These are phyloP conservation scores for Pantherophis vulpinus DNA, from an alignment of 2,797 vertebrate genomes.

Conservation along the genomic window DNA sequence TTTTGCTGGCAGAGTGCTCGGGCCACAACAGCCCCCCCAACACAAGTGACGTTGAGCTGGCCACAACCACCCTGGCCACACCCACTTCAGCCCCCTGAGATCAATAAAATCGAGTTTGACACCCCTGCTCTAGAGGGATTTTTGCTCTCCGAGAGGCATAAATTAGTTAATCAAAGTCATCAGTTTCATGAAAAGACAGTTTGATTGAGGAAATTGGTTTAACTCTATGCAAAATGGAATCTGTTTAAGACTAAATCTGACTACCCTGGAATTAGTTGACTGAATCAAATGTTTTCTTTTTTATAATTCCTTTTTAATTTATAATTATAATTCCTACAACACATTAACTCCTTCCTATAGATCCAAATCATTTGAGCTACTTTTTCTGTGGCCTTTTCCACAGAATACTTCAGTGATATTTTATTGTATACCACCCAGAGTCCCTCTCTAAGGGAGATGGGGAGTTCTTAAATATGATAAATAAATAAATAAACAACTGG, in stretches of 20 bases:
- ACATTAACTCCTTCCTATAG: neutral
- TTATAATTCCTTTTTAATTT: neutral
- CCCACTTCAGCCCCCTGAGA: too few relatives aligned
- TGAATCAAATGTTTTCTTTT: neutral
- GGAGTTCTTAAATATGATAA: too few relatives aligned
- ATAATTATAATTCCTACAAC: neutral
- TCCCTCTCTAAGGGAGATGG: too few relatives aligned
- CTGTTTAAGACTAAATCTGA: neutral
- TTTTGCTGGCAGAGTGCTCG: too few relatives aligned
- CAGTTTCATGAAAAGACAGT: neutral
- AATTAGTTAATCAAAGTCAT: neutral
- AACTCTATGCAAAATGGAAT: neutral
- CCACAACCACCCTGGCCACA: too few relatives aligned
- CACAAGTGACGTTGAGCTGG: too few relatives aligned
- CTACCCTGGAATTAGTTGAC: neutral
- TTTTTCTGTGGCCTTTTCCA: neutral
- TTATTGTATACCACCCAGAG: too few relatives aligned
- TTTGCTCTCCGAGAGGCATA: neutral
- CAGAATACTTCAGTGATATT: neutral
- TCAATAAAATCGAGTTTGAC: too few relatives aligned
- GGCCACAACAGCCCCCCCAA: accelerated
- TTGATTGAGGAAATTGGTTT: neutral
- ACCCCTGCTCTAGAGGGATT: neutral
- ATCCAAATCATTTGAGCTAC: neutral
- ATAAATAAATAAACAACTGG: neutral